Conservation (phyloP, 1,140 invertebrate genomes). For the Aphaenogaster rudis region DNA sequence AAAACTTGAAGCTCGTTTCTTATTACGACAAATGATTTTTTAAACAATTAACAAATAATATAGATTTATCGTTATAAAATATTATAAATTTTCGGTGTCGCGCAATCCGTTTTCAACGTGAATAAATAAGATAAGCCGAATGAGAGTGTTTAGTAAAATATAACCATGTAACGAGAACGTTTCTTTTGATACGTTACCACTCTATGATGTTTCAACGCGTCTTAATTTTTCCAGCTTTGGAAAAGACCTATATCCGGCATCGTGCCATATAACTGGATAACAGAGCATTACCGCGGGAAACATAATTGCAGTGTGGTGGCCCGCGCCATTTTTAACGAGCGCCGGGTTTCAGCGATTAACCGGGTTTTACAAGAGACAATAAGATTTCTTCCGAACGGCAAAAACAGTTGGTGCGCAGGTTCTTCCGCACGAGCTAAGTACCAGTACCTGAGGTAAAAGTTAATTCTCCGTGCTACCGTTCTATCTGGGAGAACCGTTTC, state of each 20-base stretch:
- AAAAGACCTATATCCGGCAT: neutral
- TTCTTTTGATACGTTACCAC: neutral
- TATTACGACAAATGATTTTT: neutral
- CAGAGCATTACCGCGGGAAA: conserved; percentile 1
- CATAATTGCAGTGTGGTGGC: neutral
- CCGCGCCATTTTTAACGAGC: conserved; percentile 41
- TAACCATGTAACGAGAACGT: neutral
- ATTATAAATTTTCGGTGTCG: neutral
- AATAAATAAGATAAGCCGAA: neutral
- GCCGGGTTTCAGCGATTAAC: conserved; percentile 23
- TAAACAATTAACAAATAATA: neutral
- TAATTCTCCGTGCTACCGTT: conserved; percentile 19
- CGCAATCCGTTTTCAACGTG: neutral
- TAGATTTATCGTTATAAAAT: neutral
- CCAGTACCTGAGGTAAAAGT: conserved; percentile 12
- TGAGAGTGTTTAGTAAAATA: neutral
- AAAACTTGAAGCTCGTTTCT: neutral
- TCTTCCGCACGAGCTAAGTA: conserved; percentile 19
- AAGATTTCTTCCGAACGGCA: conserved; percentile 31
- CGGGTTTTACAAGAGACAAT: conserved; percentile 33
- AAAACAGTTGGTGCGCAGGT: conserved; percentile 43
- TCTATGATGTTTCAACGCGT: neutral
- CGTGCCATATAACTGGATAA: conserved; percentile 12
- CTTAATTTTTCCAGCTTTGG: neutral
- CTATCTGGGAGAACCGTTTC: conserved; percentile 31